Conservation (phyloP, 2,113 vertebrate genomes). For the Rhadina sibilatrix region DNA sequence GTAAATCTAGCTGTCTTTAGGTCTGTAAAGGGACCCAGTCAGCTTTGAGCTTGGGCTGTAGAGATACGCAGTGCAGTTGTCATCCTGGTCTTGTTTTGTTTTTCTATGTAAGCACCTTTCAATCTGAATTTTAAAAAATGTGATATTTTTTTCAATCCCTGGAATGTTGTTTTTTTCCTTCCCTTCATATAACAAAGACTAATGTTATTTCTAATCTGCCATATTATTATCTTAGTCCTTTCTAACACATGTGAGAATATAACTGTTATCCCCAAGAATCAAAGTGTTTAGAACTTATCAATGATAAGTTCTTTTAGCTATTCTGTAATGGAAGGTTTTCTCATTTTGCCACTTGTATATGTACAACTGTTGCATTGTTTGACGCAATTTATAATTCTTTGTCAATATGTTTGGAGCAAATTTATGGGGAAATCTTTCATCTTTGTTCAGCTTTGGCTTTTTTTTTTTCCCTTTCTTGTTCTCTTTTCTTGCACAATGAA, state of each 20-base stretch:
- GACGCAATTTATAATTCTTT: neutral
- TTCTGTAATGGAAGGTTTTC: neutral
- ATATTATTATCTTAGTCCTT: neutral
- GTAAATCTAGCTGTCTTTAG: neutral
- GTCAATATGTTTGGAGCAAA: neutral
- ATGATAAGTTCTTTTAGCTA: neutral
- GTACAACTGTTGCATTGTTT: neutral
- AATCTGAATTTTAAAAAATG: neutral
- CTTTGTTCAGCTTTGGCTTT: neutral
- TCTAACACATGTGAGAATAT: neutral
- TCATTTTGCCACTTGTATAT: neutral
- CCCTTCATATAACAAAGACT: fast-evolving
- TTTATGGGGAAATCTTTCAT: neutral
- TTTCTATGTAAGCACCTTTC: neutral
- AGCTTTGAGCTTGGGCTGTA: neutral
- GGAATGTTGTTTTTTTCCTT: neutral
- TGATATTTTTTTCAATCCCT: fast-evolving
- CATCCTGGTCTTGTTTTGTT: neutral
- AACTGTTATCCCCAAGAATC: neutral
- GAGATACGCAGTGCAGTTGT: neutral
- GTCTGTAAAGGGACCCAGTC: neutral
- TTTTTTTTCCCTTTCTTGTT: neutral
- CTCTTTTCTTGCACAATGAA: neutral
- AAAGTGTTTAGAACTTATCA: neutral
- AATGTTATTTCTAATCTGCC: neutral